Conservation (phyloP, 2,113 vertebrate genomes). For the Oryzias javanicus region DNA sequence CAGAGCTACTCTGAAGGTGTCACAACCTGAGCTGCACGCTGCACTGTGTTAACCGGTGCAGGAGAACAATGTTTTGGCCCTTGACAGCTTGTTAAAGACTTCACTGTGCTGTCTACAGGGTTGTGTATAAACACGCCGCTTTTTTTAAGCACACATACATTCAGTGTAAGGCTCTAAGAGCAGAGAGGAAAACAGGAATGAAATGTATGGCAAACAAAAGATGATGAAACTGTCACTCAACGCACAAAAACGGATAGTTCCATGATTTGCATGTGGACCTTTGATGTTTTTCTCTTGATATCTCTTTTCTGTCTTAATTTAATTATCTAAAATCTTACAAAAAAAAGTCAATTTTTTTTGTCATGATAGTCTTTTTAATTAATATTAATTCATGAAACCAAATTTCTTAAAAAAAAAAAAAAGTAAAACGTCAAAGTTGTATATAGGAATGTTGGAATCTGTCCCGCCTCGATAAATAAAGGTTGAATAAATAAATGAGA, state of each 20-base stretch:
- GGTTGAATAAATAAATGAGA: no score
- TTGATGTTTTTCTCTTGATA: not conserved
- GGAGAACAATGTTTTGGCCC: constrained; percentile 59
- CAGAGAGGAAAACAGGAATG: not conserved
- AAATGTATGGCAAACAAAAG: not conserved
- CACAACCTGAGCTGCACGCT: constrained; percentile 56
- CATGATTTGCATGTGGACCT: not conserved
- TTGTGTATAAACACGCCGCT: constrained; percentile 33
- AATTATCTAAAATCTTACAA: no score
- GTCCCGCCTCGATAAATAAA: no score
- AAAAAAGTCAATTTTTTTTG: no score
- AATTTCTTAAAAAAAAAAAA: no score
- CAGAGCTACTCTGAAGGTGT: constrained; percentile 42
- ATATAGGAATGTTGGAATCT: no score
- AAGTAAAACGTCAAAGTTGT: no score
- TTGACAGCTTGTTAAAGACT: constrained; percentile 76
- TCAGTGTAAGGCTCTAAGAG: not conserved
- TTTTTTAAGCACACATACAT: constrained; percentile 17
- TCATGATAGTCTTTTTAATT: no score
- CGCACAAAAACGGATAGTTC: not conserved
- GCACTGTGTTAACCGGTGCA: constrained; percentile 56
- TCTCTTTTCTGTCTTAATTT: not conserved
- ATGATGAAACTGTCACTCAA: not conserved
- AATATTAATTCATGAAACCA: no score
- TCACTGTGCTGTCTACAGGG: constrained; percentile 45